Evolutionary conservation across 2,113 vertebrate genomes (phyloP).

Genomic region (Notothenia rossii): DNA sequence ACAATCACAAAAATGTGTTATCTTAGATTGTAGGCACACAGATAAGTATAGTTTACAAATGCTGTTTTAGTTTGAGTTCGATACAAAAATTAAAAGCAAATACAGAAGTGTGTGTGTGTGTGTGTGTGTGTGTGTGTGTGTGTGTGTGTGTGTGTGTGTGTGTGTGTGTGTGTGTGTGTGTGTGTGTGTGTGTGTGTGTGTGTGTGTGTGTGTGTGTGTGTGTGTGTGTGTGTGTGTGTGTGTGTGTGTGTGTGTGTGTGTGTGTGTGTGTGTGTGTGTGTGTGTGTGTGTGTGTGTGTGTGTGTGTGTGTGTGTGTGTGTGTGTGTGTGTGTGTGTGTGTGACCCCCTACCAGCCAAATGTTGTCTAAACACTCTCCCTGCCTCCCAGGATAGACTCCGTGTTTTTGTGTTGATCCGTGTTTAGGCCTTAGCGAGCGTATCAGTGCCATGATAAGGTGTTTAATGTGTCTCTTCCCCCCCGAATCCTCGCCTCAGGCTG

Average conservation of each 20-base stretch:
- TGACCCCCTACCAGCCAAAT: constrained; percentile 3
- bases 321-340: not conserved
- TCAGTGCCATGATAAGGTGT: constrained; percentile 72
- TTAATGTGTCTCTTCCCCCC: constrained; percentile 85
- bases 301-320: too few species aligned
- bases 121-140: not conserved
- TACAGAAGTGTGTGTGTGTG: too few species aligned
- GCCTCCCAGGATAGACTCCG: constrained; percentile 12
- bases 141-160: not conserved
- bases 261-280: not conserved
- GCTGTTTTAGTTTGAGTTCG: too few species aligned
- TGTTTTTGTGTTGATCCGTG: constrained; percentile 68
- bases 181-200: too few species aligned
- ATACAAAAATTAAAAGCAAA: too few species aligned
- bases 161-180: too few species aligned
- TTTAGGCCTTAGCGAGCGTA: constrained; percentile 88
- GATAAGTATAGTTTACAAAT: too few species aligned
- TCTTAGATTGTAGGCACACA: too few species aligned
- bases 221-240: too few species aligned
- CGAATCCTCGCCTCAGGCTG: constrained; percentile 91
- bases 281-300: too few species aligned
- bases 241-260: not conserved
- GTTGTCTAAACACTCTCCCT: not conserved
- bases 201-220: not conserved
- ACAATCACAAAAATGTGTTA: too few species aligned